These are phyloP conservation scores for Smithornis capensis DNA, from an alignment of 2,113 vertebrate genomes.

Conservation along the genomic window DNA sequence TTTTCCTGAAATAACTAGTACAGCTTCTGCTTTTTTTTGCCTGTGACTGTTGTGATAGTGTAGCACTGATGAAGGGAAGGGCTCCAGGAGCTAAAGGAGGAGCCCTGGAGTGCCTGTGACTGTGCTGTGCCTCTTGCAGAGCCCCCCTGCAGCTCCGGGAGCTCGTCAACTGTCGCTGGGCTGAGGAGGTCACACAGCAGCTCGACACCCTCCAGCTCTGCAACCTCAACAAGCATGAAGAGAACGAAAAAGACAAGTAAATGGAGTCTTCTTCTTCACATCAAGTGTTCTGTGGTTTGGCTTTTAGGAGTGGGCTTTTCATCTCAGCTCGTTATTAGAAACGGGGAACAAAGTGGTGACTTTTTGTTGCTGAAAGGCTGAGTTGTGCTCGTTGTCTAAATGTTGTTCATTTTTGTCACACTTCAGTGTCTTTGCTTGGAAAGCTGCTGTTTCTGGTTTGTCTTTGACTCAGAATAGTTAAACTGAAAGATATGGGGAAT, in stretches of 20 bases:
- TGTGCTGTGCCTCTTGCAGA: slow-evolving; percentile 63
- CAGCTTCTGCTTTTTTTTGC: background rate
- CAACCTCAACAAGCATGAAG: slow-evolving; percentile 94
- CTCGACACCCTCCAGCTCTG: slow-evolving; percentile 96
- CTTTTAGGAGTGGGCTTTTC: background rate
- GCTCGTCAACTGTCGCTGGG: slow-evolving; percentile 98
- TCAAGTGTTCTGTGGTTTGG: background rate
- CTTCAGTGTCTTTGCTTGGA: background rate
- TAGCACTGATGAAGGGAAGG: too few relatives aligned
- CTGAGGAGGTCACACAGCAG: slow-evolving; percentile 97
- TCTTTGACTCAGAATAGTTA: background rate
- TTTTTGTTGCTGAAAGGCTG: background rate
- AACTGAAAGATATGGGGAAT: background rate
- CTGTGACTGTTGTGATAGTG: background rate
- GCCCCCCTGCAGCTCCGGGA: slow-evolving; percentile 94
- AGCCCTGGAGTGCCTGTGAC: too few relatives aligned
- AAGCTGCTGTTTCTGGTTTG: background rate
- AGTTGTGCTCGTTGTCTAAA: background rate
- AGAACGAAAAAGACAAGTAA: slow-evolving; percentile 98
- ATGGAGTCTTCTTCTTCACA: background rate
- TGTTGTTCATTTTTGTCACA: background rate
- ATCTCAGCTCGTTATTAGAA: background rate
- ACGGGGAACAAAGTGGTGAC: background rate
- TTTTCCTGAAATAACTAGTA: background rate
- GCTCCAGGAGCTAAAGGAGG: too few relatives aligned